Percentiles rank a stretch among this genome's conserved stretches.
Evolutionary conservation across 2,113 vertebrate genomes (phyloP).

Genomic region (Acinonyx jubatus): DNA sequence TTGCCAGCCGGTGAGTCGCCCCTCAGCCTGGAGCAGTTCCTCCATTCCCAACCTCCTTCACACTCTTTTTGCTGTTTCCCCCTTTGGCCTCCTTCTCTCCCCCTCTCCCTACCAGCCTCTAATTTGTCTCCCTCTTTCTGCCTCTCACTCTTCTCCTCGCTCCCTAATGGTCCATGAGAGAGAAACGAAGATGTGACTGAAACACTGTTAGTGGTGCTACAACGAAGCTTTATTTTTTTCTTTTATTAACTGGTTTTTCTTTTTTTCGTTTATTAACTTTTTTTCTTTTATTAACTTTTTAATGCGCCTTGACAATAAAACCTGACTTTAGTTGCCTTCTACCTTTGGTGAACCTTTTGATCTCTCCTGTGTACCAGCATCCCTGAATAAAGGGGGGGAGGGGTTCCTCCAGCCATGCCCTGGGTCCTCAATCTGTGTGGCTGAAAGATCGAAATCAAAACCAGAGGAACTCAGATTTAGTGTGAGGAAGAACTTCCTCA

Average conservation of each 20-base stretch:
- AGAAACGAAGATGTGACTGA: not conserved
- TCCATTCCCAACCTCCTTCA: not conserved
- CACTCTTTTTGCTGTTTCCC: not conserved
- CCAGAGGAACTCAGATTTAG: not conserved
- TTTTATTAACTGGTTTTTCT: not conserved
- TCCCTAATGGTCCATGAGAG: not conserved
- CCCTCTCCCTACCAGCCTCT: not conserved
- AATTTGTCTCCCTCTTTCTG: not conserved
- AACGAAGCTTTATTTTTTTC: not conserved
- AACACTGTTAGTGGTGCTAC: not conserved
- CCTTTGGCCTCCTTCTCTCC: not conserved
- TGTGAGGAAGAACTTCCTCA: not conserved
- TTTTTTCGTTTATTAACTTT: no score
- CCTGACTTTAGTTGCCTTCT: not conserved
- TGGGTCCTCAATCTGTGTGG: not conserved
- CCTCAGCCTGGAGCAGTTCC: not conserved
- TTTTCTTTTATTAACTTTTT: not conserved
- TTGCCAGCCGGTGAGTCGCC: not conserved
- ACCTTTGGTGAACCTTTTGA: not conserved
- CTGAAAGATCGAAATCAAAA: not conserved
- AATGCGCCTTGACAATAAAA: constrained; percentile 25
- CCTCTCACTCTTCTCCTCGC: not conserved
- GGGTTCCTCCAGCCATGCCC: not conserved
- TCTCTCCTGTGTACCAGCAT: not conserved
- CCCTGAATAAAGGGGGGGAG: not conserved